Base-by-base conservation (phyloP, 2,797 vertebrate species). In the Steatocranus sp. region DNA sequence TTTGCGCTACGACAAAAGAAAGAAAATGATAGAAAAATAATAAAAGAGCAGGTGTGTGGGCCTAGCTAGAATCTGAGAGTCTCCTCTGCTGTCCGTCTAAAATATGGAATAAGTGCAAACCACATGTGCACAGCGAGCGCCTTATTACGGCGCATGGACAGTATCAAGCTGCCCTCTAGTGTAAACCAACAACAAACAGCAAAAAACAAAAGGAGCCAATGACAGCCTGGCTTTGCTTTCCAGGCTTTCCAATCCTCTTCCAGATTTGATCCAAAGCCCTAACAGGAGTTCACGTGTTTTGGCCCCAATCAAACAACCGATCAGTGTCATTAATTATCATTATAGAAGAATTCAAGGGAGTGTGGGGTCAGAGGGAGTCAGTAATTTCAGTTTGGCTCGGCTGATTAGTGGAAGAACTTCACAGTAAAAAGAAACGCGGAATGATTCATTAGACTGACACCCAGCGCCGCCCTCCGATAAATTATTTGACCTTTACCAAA, bases 101-200 rank as follows among this genome's bases (percentile, higher is more conserved):
- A 68, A 68, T 41, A 17, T 68, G 20, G 4, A 41, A 2, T 3
- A 15, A 23, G 61, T 41, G 61, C 63, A 41, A 68, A 46, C 51
- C 51, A 58, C 38, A 68, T 48, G 50, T 20, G 54, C 41, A 51
- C 79, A 77, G 89, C 82, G 70, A 82, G 51, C 15, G 10, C 9
- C 70, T 82, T 7, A 79, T 89, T 76, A 63, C 14, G 86, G 20
- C 50, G 76, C 82, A 88, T 90, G 85, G 56, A 92, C 82, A 95
- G 95, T 96, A 92, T 92, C 56, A 94, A 96, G 94, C 95, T 96
- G 96, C 96, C 96, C 95, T 92, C 96, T 96, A 96, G 96, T 95
- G 96, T 96, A 94, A 95, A 92, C 87, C 78, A 94, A 88, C 87
- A 89, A 92, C 48, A 87, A 84, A 87, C 81, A 88, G 77, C 79